Evolutionary conservation across 2,113 vertebrate genomes (phyloP).

Genomic region (Climacteris rufus): DNA sequence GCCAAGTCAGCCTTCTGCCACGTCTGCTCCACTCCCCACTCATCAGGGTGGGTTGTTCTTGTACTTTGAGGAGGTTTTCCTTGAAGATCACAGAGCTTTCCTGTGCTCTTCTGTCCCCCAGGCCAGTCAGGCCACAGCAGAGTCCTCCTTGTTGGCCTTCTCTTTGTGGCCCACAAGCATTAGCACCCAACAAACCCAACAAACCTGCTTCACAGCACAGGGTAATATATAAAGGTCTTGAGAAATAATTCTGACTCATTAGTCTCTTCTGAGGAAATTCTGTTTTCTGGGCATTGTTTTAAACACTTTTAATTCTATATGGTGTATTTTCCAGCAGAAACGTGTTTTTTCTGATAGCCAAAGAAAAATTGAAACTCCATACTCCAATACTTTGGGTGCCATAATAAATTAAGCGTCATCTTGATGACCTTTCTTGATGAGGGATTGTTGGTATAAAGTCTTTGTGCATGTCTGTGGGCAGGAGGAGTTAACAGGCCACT

Average conservation of each 20-base stretch:
- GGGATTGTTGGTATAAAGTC: background rate
- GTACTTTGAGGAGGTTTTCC: background rate
- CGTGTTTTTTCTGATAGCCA: background rate
- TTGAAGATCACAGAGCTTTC: background rate
- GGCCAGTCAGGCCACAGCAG: background rate
- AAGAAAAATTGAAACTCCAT: background rate
- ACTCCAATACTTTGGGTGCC: background rate
- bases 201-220: background rate
- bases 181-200: background rate
- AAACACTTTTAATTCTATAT: background rate
- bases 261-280: background rate
- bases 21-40: background rate
- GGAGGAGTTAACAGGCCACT: background rate
- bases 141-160: background rate
- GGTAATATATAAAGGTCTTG: background rate
- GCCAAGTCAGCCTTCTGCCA: conserved; percentile 20
- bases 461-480: background rate
- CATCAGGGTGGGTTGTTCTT: background rate
- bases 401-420: background rate
- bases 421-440: background rate
- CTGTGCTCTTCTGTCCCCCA: background rate
- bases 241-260: background rate
- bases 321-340: background rate
- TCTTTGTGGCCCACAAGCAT: background rate
- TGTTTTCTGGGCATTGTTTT: background rate